These are phyloP conservation scores for Rallus limicola DNA, from an alignment of 2,113 vertebrate species.

Conservation along the genomic window DNA sequence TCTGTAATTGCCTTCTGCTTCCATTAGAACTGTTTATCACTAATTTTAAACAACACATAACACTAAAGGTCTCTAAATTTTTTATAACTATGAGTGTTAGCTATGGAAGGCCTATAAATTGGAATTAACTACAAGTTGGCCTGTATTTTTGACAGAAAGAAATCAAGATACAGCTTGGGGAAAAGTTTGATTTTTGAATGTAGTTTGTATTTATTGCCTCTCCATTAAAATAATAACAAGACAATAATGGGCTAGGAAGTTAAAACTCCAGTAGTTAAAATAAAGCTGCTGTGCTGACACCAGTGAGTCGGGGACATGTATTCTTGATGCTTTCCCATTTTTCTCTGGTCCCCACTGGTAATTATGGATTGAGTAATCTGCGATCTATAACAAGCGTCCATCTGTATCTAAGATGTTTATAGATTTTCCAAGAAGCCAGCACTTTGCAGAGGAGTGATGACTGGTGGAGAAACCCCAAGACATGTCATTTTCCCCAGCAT, in stretches of 20 bases:
- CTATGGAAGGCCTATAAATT: neutral
- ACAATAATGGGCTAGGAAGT: neutral
- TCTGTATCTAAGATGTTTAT: neutral
- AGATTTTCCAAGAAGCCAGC: neutral
- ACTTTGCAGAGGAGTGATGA: neutral
- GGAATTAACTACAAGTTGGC: neutral
- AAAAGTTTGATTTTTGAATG: neutral
- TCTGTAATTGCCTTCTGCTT: neutral
- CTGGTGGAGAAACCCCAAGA: neutral
- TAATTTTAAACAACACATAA: neutral
- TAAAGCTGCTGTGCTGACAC: neutral
- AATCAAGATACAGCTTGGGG: neutral
- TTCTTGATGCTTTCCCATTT: neutral
- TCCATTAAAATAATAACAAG: neutral
- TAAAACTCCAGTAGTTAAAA: neutral
- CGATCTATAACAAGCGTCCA: accelerated
- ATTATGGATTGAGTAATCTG: neutral
- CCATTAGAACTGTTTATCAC: neutral
- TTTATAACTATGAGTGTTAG: neutral
- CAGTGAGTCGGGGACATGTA: neutral
- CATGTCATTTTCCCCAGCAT: accelerated
- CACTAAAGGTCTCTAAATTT: neutral
- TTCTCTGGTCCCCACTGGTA: neutral
- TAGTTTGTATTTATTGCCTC: neutral
- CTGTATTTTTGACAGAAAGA: neutral